Percentiles rank a stretch among this genome's conserved stretches.
Conservation (phyloP, 2,113 vertebrate genomes). For the Promerops cafer region DNA sequence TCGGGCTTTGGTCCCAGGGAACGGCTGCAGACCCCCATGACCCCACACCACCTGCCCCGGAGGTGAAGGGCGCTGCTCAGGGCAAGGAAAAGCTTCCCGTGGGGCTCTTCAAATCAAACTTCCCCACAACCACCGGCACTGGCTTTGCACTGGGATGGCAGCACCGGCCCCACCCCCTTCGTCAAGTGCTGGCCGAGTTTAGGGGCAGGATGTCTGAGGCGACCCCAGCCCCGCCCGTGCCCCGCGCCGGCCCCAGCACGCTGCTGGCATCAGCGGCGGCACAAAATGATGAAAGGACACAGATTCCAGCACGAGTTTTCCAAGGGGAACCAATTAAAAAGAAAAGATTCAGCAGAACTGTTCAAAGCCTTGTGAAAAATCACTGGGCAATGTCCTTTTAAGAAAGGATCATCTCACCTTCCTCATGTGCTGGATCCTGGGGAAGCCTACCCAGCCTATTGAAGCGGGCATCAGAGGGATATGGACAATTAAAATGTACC, state of each 20-base stretch:
- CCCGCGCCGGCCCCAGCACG: not conserved
- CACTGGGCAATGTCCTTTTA: conserved; percentile 22
- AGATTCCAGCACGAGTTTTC: conserved; percentile 20
- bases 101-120: not conserved
- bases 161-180: not conserved
- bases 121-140: not conserved
- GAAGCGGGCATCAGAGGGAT: conserved; percentile 12
- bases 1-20: not conserved
- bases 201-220: not conserved
- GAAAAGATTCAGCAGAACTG: conserved; percentile 45
- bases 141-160: not conserved
- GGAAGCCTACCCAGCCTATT: conserved; percentile 6
- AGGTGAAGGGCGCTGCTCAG: not conserved
- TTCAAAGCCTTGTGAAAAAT: conserved; percentile 53
- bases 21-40: accelerated
- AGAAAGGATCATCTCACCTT: conserved; percentile 37
- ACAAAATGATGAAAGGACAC: conserved; percentile 41
- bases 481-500: conserved; percentile 8
- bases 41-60: accelerated
- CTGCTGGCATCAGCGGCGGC: not conserved
- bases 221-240: not conserved
- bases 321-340: conserved; percentile 67
- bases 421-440: not conserved
- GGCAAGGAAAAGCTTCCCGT: not conserved
- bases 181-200: not conserved